Percentiles rank a stretch among this genome's conserved stretches.
phyloP scores from a whole-genome alignment of 2,113 vertebrate species.

The Cyrtonyx montezumae region DNA sequence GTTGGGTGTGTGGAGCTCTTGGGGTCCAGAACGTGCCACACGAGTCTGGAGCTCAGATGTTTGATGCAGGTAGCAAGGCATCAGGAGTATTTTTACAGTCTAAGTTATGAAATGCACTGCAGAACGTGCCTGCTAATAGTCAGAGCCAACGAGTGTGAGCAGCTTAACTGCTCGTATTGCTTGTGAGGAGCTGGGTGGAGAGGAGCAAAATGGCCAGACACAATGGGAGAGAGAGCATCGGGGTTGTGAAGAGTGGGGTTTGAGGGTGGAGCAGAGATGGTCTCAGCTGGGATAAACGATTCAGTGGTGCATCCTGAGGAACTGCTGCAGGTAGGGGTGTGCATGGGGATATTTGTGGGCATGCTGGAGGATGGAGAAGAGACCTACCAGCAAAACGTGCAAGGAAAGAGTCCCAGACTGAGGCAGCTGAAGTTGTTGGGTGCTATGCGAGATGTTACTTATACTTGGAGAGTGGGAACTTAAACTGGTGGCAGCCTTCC shows the following conservation, averaged over 20 bases:
- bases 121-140: background rate
- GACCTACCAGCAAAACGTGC: background rate
- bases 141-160: background rate
- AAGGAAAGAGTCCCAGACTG: fast-evolving
- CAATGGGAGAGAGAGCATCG: background rate
- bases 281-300: background rate
- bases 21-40: background rate
- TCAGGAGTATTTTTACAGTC: background rate
- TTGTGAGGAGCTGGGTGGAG: background rate
- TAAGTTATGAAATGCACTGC: fast-evolving
- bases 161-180: background rate
- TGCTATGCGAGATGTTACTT: background rate
- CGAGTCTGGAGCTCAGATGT: background rate
- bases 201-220: background rate
- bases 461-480: background rate
- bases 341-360: background rate
- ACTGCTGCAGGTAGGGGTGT: background rate
- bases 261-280: background rate
- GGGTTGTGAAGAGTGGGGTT: background rate
- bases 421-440: background rate
- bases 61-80: background rate
- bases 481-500: background rate
- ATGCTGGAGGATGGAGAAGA: background rate
- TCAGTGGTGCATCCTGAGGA: background rate
- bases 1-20: fast-evolving